These are phyloP conservation scores for Mormyrus iriodes DNA, from an alignment of 2,113 vertebrate species.

Conservation along the genomic window DNA sequence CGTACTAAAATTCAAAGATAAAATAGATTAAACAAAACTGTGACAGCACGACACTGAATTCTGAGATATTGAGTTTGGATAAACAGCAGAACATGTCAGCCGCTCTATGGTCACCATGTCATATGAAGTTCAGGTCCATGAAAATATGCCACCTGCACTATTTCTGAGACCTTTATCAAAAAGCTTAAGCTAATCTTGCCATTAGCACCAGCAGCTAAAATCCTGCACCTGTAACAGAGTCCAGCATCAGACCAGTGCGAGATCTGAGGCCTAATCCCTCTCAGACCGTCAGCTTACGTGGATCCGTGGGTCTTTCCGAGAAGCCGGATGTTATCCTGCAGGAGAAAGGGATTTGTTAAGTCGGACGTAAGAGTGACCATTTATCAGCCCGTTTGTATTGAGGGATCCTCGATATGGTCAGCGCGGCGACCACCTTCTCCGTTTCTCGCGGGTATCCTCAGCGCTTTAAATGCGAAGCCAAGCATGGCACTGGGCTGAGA, in stretches of 20 bases:
- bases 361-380: background rate
- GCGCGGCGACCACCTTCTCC: too few species aligned
- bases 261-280: background rate
- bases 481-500: background rate
- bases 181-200: background rate
- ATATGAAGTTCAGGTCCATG: background rate
- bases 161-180: background rate
- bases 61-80: background rate
- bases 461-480: background rate
- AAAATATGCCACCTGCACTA: background rate
- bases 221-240: background rate
- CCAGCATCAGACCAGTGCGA: background rate
- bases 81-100: background rate
- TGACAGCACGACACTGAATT: background rate
- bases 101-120: background rate
- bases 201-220: background rate
- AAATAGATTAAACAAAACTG: background rate
- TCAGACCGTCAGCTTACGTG: background rate
- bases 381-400: background rate
- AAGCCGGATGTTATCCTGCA: background rate
- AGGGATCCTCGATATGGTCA: background rate
- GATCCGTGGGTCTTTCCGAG: background rate
- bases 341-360: constrained; percentile 17
- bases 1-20: background rate
- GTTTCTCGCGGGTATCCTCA: background rate